Evolutionary conservation across 2,113 vertebrate genomes (phyloP), one percentile per base, ranked within the genome.

Genomic region (Collichthys lucidus): DNA sequence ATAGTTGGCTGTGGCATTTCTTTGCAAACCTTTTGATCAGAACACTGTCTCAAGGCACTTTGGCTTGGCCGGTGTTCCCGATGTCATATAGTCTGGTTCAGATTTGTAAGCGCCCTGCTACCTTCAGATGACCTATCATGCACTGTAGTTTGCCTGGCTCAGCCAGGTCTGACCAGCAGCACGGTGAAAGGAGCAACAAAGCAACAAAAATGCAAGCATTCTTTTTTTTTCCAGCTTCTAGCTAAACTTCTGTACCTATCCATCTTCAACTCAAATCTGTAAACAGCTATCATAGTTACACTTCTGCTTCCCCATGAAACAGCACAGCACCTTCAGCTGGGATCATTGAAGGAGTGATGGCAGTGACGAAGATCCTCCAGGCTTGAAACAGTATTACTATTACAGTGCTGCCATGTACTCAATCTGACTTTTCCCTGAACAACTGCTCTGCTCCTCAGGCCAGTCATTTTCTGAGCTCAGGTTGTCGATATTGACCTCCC

Each of bases 401-500:
- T 77, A 88, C 89, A 77, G 19, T 62, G 57, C 85, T 83, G 80
- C 91, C 70, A 75, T 86, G 85, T 82, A 79, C 70, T 93, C 88
- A 87, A 78, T 90, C 91, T 88, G 76, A 74, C 87, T 40, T 74
- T 82, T 91, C 88, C 86, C 83, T 35, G 65, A 86, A 89, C 82
- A 87, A 83, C 91, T 53, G 7, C 80, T 84, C 68, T 24, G 80
- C 76, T 87, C 91, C 91, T 82, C 82, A 60, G 90, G 92, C 92
- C 82, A 87, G 84, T 91, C 84, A 90, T 90, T 90, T 93, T 77
- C 85, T 70, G 84, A 87, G 83, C 74, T 62, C 35, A 22, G 86
- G 86, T 81, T 87, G 79, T 92, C 83, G 89, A 90, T 91, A 91
- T 79, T 90, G 86, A 91, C 92, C 90, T 92, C 90, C 89, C 87